Evolutionary conservation across 2,113 vertebrate species (phyloP).

Genomic region (Albula goreensis): DNA sequence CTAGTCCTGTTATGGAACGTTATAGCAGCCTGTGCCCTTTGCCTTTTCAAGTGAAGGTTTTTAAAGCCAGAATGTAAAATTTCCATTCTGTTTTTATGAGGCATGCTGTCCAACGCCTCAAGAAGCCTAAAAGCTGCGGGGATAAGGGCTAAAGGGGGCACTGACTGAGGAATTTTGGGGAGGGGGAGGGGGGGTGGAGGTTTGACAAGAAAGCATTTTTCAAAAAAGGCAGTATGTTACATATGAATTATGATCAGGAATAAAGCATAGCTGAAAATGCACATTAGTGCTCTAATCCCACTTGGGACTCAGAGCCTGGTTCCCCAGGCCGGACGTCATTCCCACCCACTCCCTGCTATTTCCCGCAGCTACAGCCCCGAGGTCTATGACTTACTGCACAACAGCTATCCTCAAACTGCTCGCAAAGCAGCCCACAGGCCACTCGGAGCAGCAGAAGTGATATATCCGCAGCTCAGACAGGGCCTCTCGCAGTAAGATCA

Average conservation of each 20-base stretch:
- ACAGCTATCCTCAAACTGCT: too few species aligned
- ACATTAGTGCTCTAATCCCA: background rate
- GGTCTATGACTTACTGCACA: too few species aligned
- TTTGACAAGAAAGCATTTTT: background rate
- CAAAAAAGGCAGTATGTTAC: background rate
- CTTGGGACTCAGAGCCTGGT: background rate
- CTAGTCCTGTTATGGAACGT: background rate
- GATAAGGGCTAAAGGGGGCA: too few species aligned
- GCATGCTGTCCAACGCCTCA: too few species aligned
- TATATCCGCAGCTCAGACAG: background rate
- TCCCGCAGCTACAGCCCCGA: background rate
- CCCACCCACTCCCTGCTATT: background rate
- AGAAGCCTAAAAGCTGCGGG: too few species aligned
- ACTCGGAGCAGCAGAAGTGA: background rate
- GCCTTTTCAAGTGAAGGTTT: background rate
- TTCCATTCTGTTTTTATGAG: background rate
- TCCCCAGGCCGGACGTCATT: background rate
- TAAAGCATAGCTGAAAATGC: background rate
- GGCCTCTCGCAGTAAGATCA: background rate
- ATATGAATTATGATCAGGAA: background rate
- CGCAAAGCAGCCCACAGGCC: background rate
- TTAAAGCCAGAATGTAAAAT: background rate
- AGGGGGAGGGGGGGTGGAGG: too few species aligned
- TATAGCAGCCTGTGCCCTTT: background rate
- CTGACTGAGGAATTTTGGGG: too few species aligned